Conservation (phyloP, 2,113 vertebrate genomes). For the Mystacornis crossleyi region DNA sequence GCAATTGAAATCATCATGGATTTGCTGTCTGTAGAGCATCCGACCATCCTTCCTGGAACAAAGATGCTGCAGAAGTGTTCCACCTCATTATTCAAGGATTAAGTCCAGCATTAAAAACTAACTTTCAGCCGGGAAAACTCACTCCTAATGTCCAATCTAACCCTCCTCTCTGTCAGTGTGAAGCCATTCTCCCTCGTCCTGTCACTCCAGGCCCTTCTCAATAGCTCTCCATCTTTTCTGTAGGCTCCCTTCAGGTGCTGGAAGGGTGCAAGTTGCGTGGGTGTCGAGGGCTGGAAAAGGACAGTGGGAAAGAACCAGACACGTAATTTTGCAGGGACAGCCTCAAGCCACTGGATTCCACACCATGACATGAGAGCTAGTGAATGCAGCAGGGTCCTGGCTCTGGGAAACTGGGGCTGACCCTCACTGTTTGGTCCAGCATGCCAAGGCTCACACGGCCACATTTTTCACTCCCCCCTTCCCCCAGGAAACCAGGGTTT, state of each 20-base stretch:
- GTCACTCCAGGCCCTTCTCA: not conserved
- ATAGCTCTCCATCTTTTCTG: not conserved
- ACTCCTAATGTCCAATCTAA: not conserved
- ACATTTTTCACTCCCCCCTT: not conserved
- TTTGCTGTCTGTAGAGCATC: not conserved
- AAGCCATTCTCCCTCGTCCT: not conserved
- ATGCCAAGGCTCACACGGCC: not conserved
- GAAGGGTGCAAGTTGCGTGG: not conserved
- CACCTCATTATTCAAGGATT: not conserved
- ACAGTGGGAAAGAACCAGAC: not conserved
- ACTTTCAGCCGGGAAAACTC: not conserved
- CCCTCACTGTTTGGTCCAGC: not conserved
- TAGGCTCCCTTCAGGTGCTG: not conserved
- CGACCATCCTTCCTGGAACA: not conserved
- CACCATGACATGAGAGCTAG: not conserved
- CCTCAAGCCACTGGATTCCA: not conserved
- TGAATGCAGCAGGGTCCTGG: not conserved
- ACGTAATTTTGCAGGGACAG: not conserved
- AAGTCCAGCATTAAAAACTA: not conserved
- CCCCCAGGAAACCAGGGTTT: not conserved
- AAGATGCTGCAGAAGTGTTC: not conserved
- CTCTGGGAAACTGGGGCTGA: not conserved
- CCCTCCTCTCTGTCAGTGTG: accelerated
- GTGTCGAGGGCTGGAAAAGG: not conserved
- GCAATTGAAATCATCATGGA: not conserved